These are phyloP conservation scores for Acipenser oxyrinchus DNA, from an alignment of 2,797 vertebrate genomes.

Conservation along the genomic window DNA sequence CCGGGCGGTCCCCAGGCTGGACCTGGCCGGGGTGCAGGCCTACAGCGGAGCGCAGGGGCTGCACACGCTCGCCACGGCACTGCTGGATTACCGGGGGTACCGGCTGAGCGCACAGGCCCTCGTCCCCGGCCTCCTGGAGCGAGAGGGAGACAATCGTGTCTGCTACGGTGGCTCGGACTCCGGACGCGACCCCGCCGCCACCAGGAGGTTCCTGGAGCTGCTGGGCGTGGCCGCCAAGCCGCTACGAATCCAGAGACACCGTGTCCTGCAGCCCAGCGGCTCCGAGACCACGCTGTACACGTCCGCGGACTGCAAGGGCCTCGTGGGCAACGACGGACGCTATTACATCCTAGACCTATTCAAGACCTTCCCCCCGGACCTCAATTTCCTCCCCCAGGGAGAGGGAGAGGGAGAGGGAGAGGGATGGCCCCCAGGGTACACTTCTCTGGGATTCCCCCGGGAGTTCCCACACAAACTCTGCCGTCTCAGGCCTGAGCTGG, in stretches of 20 bases:
- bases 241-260: slow-evolving; percentile 20
- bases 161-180: slow-evolving; percentile 28
- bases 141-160: slow-evolving; percentile 32
- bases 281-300: slow-evolving; percentile 50
- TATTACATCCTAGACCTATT: slow-evolving; percentile 29
- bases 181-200: slow-evolving; percentile 23
- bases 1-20: slow-evolving; percentile 37
- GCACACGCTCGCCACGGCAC: slow-evolving; percentile 67
- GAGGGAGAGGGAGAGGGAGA: neutral
- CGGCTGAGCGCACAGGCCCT: slow-evolving; percentile 69
- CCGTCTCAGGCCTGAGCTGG: slow-evolving; percentile 60
- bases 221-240: slow-evolving; percentile 22
- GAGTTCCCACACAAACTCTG: slow-evolving; percentile 58
- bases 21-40: slow-evolving; percentile 55
- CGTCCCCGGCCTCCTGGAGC: slow-evolving; percentile 62
- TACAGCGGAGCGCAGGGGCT: slow-evolving; percentile 56
- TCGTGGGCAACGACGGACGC: slow-evolving; percentile 29
- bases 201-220: slow-evolving; percentile 20
- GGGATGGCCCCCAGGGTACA: too few species aligned
- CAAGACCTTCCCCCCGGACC: slow-evolving; percentile 28
- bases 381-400: slow-evolving; percentile 20
- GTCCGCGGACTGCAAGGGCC: slow-evolving; percentile 32
- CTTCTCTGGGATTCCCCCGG: slow-evolving; percentile 42
- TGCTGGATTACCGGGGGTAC: slow-evolving; percentile 69
- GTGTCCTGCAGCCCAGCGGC: slow-evolving; percentile 20